Evolutionary conservation across 2,797 vertebrate genomes (phyloP).

Genomic region (Poeciliopsis paucimaculata): DNA sequence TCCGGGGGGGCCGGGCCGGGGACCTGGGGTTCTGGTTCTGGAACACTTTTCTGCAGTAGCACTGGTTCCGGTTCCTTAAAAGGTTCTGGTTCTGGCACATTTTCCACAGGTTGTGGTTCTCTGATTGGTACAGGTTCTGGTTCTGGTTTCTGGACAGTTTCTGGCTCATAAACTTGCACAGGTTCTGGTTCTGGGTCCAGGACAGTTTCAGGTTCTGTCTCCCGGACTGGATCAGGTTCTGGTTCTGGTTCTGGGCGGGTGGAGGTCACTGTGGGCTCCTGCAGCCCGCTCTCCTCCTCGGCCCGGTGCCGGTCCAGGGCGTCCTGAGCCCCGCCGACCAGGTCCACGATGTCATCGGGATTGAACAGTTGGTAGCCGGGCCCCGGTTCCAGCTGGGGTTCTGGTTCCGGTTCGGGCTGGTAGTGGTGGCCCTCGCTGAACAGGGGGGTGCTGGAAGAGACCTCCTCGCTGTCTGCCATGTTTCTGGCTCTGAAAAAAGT

Average conservation of each 20-base stretch:
- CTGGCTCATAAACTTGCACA: background rate
- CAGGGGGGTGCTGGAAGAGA: constrained; percentile 74
- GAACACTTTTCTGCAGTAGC: too few species aligned
- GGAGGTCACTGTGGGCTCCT: constrained; percentile 38
- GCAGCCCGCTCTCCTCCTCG: constrained; percentile 52
- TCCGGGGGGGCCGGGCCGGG: constrained; percentile 43
- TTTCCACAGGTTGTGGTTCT: too few species aligned
- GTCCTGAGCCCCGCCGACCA: constrained; percentile 77
- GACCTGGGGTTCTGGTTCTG: constrained; percentile 11
- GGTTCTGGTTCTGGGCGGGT: constrained; percentile 15
- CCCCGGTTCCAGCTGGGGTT: constrained; percentile 15
- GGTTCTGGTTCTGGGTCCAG: too few species aligned
- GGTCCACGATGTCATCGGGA: constrained; percentile 73
- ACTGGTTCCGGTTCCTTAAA: background rate
- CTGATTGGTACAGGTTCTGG: too few species aligned
- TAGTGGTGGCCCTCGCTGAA: constrained; percentile 63
- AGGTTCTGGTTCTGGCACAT: too few species aligned
- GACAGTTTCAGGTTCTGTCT: background rate
- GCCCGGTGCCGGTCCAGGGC: constrained; percentile 71
- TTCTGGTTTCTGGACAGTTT: too few species aligned
- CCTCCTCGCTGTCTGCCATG: constrained; percentile 81
- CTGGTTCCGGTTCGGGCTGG: constrained; percentile 51
- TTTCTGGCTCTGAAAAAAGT: constrained; percentile 45
- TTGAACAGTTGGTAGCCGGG: constrained; percentile 43
- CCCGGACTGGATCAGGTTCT: background rate